These are phyloP conservation scores for Mesaphorura yosii DNA, from an alignment of 1,140 invertebrate genomes.

Conservation along the genomic window DNA sequence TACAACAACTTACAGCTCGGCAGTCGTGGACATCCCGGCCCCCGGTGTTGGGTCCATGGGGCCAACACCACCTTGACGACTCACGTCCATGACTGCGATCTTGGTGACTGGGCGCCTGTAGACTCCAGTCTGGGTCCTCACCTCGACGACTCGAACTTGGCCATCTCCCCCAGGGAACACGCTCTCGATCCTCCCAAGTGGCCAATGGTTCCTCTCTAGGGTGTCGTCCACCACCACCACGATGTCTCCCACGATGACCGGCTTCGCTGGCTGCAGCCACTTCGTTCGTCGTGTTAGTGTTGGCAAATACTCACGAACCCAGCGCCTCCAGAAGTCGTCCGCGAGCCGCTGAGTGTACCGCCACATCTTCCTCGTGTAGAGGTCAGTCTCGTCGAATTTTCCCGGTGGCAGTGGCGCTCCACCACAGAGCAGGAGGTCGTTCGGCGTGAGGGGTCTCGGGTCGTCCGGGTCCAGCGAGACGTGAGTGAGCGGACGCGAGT, in stretches of 20 bases:
- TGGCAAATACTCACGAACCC: constrained; percentile 22
- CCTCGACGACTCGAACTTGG: constrained; percentile 11
- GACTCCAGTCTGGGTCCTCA: not conserved
- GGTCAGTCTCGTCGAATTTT: not conserved
- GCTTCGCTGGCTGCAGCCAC: constrained; percentile 4
- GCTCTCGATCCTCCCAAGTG: constrained; percentile 8
- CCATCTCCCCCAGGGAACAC: constrained; percentile 10
- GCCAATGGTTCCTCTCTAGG: constrained; percentile 15
- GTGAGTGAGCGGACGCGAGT: constrained; percentile 31
- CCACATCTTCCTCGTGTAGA: constrained; percentile 14
- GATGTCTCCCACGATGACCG: constrained; percentile 16
- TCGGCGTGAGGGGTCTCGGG: constrained; percentile 31
- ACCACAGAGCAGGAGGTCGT: constrained; percentile 25
- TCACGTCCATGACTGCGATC: not conserved
- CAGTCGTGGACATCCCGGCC: not conserved
- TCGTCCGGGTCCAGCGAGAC: constrained; percentile 33
- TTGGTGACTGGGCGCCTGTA: constrained; percentile 5
- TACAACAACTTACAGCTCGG: not conserved
- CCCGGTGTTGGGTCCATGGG: not conserved
- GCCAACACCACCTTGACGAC: not conserved
- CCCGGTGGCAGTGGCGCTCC: not conserved
- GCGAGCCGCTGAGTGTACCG: constrained; percentile 11
- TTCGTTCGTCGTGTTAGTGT: constrained; percentile 19
- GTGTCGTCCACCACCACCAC: constrained; percentile 22
- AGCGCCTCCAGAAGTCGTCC: constrained; percentile 17